These are phyloP conservation scores for Tarsius wallacei DNA, from an alignment of 2,797 vertebrate species.

Conservation along the genomic window DNA sequence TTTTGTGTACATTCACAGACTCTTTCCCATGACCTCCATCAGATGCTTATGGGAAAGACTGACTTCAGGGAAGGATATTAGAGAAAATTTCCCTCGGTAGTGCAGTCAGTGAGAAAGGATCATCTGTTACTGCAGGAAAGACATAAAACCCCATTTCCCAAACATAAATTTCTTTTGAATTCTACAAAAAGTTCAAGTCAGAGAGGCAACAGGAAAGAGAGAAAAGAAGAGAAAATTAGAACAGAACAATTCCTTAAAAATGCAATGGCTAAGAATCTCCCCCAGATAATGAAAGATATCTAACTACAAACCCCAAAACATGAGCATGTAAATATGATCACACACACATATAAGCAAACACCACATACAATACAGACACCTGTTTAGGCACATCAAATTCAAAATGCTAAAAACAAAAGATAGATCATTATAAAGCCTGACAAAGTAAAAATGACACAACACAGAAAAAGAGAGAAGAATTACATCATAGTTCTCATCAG, in stretches of 20 bases:
- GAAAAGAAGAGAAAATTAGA: neutral
- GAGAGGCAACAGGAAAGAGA: neutral
- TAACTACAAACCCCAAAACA: neutral
- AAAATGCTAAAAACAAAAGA: neutral
- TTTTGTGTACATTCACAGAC: neutral
- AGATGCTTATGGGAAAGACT: neutral
- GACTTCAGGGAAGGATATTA: neutral
- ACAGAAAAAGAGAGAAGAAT: neutral
- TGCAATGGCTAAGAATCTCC: neutral
- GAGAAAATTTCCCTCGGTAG: neutral
- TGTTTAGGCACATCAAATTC: neutral
- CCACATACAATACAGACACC: neutral
- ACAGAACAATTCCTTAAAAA: slow-evolving; percentile 1
- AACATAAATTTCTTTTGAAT: neutral
- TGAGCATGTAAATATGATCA: neutral
- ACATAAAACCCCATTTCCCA: neutral
- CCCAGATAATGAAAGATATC: neutral
- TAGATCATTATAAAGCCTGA: neutral
- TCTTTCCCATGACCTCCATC: neutral
- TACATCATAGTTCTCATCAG: neutral
- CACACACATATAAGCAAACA: neutral
- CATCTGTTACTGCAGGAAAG: neutral
- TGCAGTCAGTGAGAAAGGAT: neutral
- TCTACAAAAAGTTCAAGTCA: neutral
- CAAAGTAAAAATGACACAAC: neutral